Base-by-base conservation (phyloP, 2,113 vertebrate species). In the Callionymus lyra region DNA sequence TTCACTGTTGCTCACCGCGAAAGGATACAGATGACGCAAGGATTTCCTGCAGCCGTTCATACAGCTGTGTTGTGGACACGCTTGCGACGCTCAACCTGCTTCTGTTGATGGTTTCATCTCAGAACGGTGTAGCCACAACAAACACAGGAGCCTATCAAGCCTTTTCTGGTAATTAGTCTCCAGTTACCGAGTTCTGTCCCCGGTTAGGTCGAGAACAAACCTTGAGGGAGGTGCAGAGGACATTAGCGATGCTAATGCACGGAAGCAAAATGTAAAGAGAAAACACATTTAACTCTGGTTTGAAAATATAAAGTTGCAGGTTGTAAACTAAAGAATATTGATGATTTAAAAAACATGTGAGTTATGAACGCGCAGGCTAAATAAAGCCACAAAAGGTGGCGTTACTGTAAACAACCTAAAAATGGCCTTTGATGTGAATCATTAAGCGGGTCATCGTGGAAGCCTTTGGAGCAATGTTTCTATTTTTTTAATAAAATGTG, bases 101-200 rank as follows among this genome's bases (percentile, higher is more conserved):
- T 8, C 21, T 27, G 31, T 52, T 44, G 45, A 43, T 14, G 15
- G 41, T 44, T 38, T 44, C 53, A 41, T 31, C 12, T 44, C 18
- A 18, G 44, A 33, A 45, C 16, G 31, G 41, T 76, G 63, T 62
- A 58, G 59, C 53, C 67, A 77, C 71, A 79, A 76, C 70, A 79
- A 72, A 70, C 59, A 65, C 14, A 53, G 44, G 34, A 56, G 56
- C 47, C 59, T 49, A 40, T 59, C 40, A 41, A 52, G 57, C 54
- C n/a, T 72, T 46, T 53, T 66, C 70, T 61, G 13, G 60, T 63
- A 79, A 79, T 75, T 62, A 81, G 79, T 73, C 74, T 77, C 74
- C 50, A 6, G 79, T 70, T 72, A 70, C 72, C 47, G 15, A 34
- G 52, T 36, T 35, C 12, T 18, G 44, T 79, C 72, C 63, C 76